phyloP scores from a whole-genome alignment of 2,113 vertebrate species.

The Pelecanus crispus region DNA sequence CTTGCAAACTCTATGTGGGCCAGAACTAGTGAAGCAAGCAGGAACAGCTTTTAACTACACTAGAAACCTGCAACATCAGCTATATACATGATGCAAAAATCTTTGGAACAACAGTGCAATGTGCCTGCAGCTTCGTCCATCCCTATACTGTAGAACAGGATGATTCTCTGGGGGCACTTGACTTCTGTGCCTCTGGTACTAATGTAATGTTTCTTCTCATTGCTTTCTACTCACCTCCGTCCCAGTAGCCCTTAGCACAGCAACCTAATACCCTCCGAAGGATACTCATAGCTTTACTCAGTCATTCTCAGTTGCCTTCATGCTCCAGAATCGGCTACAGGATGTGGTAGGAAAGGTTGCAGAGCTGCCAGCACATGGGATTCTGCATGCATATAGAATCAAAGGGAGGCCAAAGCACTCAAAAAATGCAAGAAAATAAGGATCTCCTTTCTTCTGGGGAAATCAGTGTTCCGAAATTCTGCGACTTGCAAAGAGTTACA shows the following conservation, averaged over 20 bases:
- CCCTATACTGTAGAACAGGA: not conserved
- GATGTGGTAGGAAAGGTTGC: not conserved
- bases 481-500: not conserved
- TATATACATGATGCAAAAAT: not conserved
- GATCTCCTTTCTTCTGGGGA: not conserved
- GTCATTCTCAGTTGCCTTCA: not conserved
- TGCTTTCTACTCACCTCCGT: not conserved
- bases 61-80: not conserved
- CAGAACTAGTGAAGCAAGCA: not conserved
- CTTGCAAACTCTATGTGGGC: not conserved
- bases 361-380: not conserved
- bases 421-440: not conserved
- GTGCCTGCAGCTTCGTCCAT: not conserved
- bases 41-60: not conserved
- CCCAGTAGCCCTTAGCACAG: not conserved
- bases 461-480: not conserved
- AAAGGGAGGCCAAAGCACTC: not conserved
- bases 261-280: not conserved
- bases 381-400: not conserved
- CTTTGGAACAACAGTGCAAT: not conserved
- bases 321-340: not conserved
- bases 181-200: not conserved
- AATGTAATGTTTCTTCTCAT: not conserved
- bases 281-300: not conserved
- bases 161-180: not conserved